These are phyloP conservation scores for Danaus plexippus DNA, from an alignment of 1,140 invertebrate genomes.

Conservation along the genomic window DNA sequence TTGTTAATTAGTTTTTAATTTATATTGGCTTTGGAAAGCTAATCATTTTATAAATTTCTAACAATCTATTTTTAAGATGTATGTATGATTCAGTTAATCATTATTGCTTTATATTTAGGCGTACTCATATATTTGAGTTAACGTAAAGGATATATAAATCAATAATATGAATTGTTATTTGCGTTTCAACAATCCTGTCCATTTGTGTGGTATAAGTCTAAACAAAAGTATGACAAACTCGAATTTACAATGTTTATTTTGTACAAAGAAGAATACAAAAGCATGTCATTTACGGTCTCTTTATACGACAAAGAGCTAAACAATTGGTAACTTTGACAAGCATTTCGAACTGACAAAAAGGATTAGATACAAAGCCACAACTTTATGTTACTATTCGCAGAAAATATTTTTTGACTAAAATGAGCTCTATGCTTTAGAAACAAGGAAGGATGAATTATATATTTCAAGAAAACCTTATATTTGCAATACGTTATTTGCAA, in stretches of 20 bases:
- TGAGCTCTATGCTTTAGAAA: conserved; percentile 15
- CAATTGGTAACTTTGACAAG: conserved; percentile 66
- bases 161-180: too few relatives aligned
- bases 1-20: too few relatives aligned
- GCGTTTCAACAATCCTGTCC: conserved; percentile 8
- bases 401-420: conserved; percentile 6
- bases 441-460: conserved; percentile 6
- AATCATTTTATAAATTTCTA: too few relatives aligned
- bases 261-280: conserved; percentile 47
- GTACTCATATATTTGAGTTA: too few relatives aligned
- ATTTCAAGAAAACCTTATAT: conserved; percentile 8
- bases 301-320: conserved; percentile 55
- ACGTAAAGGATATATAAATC: too few relatives aligned
- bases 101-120: too few relatives aligned
- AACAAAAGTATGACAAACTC: conserved; percentile 43
- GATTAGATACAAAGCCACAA: conserved; percentile 42
- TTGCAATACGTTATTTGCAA: conserved; percentile 16
- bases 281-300: conserved; percentile 55
- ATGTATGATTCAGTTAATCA: too few relatives aligned
- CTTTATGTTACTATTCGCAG: conserved; percentile 11
- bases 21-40: too few relatives aligned
- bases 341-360: conserved; percentile 58
- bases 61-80: too few relatives aligned
- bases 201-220: conserved; percentile 24
- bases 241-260: conserved; percentile 64